Evolutionary conservation across 2,888 invertebrate genomes (phyloP), one percentile per base, ranked within the genome.

Genomic region (Theretra japonica): DNA sequence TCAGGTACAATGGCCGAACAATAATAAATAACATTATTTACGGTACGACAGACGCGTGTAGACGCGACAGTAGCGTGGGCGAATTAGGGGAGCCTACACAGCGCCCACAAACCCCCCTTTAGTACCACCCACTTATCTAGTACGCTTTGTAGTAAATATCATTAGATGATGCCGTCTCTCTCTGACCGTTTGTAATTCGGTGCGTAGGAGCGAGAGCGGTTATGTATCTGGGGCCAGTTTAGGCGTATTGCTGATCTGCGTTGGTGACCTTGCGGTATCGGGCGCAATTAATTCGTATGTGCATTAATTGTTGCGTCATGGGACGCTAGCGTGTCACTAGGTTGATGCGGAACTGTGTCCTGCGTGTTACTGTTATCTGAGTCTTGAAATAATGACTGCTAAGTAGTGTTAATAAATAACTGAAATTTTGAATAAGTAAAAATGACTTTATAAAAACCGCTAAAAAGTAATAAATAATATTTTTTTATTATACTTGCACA

Each of bases 251-350:
- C 48, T 48, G 65, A 25, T 65, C 65, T 48, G 21, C 65, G 65
- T 23, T 23, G 48, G 48, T 65, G 65, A 65, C 65, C 65, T 65
- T 65, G 65, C 41, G 65, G 15, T 65, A 65, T 65, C 15, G 21
- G 15, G 41, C 48, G 21, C 62, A 65, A 65, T 48, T 65, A 65
- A 48, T 41, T 23, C 21, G 5, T 4, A 65, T 23, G 48, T 65
- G 65, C 65, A 65, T 65, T 65, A 48, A 65, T 65, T 65, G 17
- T 5, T 41, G 5, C 48, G 41, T 28, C 59, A 30, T 33, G 6
- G 21, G 33, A n/a, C 53, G 53, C n/a, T 53, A 53, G 53, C 4
- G 65, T 48, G 41, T 48, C 41, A 65, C 23, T 48, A 2, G 65
- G 62, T 62, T 62, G 28, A n/a, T n/a, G 53, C 5, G 6, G n/a